These are phyloP conservation scores for Holothuria scabra DNA, from an alignment of 53 echinoderm and acorn worm species.

Conservation along the genomic window DNA sequence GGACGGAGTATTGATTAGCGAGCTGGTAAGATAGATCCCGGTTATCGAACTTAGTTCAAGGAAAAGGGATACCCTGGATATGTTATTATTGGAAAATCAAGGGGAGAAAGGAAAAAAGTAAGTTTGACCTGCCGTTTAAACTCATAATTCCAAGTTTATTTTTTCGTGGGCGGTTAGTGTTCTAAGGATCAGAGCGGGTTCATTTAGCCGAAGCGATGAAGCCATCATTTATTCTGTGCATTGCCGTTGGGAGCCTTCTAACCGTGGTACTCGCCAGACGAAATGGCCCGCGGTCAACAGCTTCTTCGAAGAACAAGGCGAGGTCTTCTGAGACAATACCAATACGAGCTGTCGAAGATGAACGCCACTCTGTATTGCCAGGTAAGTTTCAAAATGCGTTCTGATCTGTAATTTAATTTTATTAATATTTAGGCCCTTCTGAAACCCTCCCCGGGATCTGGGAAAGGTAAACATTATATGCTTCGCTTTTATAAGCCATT, in stretches of 20 bases:
- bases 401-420: not conserved
- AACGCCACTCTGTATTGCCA: not conserved
- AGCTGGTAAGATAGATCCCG: conserved; percentile 4
- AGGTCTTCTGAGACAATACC: not conserved
- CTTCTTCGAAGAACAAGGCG: not conserved
- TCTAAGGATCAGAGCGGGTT: no score
- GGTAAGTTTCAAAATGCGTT: not conserved
- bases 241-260: not conserved
- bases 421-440: no score
- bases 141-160: no score
- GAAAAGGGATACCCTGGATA: no score
- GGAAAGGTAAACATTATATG: no score
- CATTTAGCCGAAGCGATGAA: not conserved
- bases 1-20: conserved; percentile 21
- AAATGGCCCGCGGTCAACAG: conserved; percentile 7
- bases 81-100: no score
- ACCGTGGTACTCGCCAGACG: conserved; percentile 3
- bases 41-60: not conserved
- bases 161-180: no score
- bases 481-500: no score
- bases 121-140: no score
- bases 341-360: not conserved
- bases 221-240: not conserved
- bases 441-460: no score
- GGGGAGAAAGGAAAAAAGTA: no score